Evolutionary conservation across 1,140 invertebrate genomes (phyloP), one percentile per base, ranked within the genome.

Genomic region (Pissodes strobi): DNA sequence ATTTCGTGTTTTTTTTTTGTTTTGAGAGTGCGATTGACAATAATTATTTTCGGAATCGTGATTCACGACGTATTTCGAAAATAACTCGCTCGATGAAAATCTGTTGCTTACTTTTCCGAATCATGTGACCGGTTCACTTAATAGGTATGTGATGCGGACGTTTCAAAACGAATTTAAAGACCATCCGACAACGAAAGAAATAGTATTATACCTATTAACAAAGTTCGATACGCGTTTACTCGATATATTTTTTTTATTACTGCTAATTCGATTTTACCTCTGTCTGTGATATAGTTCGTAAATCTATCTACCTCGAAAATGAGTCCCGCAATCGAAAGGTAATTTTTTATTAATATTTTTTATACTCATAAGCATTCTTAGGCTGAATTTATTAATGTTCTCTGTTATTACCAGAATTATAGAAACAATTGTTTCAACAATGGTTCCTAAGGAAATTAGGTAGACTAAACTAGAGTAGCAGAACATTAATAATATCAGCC

Each of bases 11-110:
- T 52, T 48, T 59, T 59, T 59, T 59, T 59, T 48, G 41, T 48
- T 25, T 61, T 17, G n/a, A 15, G 52, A 27, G 25, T 8, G 10
- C 18, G 21, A 52, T 56, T 37, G 60, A 51, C 60, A 63, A 53
- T 22, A 41, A 63, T 53, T 63, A 63, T 63, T 63, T 56, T 48
- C 13, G 60, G 13, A 8, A 12, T 15, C 21, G 25, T 64, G 62
- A 64, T 45, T 64, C 62, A 64, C 30, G 17, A 27, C 41, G 17
- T 48, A 64, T 18, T 52, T 48, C 53, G 25, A 64, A 64, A 64
- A 64, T 64, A 64, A 64, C 62, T 57, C 53, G 17, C 55, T 41
- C 62, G 55, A 57, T 64, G 62, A 58, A 64, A 48, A 64, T 61
- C 45, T 63, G 48, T n/a, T n/a, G n/a, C 49, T 55, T 45, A 55